phyloP scores from a whole-genome alignment of 2,113 vertebrate genomes.

The Cheirogaleus medius region DNA sequence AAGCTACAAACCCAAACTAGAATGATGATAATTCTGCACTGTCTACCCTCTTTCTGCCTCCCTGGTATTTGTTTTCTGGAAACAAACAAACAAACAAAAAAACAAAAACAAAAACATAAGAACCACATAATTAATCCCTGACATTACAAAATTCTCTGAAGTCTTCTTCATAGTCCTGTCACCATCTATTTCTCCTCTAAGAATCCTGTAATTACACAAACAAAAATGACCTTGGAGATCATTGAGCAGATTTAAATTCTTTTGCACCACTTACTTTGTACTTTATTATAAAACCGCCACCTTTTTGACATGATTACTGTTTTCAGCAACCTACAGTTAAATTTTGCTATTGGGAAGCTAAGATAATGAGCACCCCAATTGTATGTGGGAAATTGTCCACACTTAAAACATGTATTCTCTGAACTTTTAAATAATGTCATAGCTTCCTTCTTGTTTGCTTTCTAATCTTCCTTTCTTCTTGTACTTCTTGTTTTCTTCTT shows the following conservation, averaged over 20 bases:
- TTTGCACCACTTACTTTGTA: not conserved
- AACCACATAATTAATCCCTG: not conserved
- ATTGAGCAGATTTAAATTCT: not conserved
- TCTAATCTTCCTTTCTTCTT: not conserved
- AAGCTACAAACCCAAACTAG: not conserved
- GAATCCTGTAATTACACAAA: not conserved
- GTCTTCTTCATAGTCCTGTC: not conserved
- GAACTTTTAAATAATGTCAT: not conserved
- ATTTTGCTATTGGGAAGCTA: not conserved
- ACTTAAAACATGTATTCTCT: not conserved
- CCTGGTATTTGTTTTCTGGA: constrained; percentile 19
- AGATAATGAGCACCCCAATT: not conserved
- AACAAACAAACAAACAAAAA: constrained; percentile 1
- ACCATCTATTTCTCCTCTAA: not conserved
- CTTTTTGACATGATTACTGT: not conserved
- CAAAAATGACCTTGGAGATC: not conserved
- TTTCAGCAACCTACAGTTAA: not conserved
- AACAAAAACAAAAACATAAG: not conserved
- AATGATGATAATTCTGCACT: not conserved
- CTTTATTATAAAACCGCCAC: not conserved
- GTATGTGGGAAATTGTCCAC: not conserved
- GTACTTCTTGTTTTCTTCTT: not conserved
- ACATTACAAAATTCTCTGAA: not conserved
- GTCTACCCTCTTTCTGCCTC: not conserved
- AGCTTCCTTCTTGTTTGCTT: not conserved